Conservation (phyloP, 1,140 invertebrate genomes). For the Lethocerus indicus region DNA sequence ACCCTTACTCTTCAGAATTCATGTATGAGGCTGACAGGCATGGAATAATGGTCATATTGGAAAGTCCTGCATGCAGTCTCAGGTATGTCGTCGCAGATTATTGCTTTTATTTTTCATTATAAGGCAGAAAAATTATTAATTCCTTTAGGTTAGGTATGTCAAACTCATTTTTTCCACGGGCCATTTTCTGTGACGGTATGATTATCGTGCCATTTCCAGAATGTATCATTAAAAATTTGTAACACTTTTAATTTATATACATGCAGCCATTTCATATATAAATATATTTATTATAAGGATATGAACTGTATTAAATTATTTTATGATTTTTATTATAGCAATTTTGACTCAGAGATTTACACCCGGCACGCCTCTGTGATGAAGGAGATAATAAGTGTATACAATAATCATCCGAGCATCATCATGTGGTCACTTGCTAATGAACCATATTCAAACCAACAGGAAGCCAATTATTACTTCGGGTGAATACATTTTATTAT, state of each 20-base stretch:
- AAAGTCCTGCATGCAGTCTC: constrained; percentile 32
- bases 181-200: too few species aligned
- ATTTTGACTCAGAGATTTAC: constrained; percentile 23
- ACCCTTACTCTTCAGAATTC: constrained; percentile 53
- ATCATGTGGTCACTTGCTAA: constrained; percentile 50
- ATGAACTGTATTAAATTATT: neutral
- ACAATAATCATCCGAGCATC: constrained; percentile 42
- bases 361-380: constrained; percentile 33
- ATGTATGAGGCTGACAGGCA: constrained; percentile 41
- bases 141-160: too few species aligned
- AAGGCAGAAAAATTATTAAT: too few species aligned
- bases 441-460: constrained; percentile 31
- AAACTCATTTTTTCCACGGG: too few species aligned
- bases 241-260: neutral
- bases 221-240: too few species aligned
- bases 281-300: neutral
- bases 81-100: constrained; percentile 12
- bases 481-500: constrained; percentile 23
- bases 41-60: constrained; percentile 46
- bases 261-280: neutral
- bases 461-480: constrained; percentile 33
- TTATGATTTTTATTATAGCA: constrained; percentile 11
- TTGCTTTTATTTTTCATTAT: too few species aligned
- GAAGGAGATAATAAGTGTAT: constrained; percentile 32
- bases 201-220: too few species aligned